phyloP scores from a whole-genome alignment of 2,888 invertebrate species.

The Congeria kusceri region DNA sequence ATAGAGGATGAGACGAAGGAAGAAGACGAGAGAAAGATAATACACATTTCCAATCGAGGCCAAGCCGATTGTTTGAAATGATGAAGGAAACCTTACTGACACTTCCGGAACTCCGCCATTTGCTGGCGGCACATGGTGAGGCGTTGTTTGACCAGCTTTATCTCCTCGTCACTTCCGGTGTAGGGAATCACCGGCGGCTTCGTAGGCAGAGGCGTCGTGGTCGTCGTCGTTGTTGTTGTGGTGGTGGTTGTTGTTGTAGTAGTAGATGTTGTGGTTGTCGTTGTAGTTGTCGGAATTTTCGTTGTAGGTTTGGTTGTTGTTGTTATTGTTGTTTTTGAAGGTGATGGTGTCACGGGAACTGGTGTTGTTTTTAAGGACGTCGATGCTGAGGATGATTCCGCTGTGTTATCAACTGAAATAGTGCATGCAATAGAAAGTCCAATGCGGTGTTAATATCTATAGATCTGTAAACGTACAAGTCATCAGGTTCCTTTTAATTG shows the following conservation, averaged over 20 bases:
- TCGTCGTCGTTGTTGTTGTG: constrained; percentile 54
- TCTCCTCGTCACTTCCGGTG: constrained; percentile 46
- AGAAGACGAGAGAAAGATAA: neutral
- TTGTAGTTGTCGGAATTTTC: neutral
- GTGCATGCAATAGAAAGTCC: no score
- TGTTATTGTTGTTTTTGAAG: constrained; percentile 15
- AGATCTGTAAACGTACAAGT: no score
- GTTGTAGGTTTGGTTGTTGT: constrained; percentile 18
- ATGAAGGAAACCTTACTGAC: constrained; percentile 1
- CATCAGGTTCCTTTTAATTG: no score
- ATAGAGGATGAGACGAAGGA: neutral
- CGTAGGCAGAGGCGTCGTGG: constrained; percentile 54
- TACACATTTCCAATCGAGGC: no score
- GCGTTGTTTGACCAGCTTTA: constrained; percentile 9
- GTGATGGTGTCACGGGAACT: constrained; percentile 2
- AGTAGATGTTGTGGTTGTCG: constrained; percentile 20
- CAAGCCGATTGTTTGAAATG: no score
- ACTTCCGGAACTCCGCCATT: neutral
- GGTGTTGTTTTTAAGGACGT: neutral
- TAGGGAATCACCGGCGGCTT: constrained; percentile 49
- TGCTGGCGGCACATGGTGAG: neutral
- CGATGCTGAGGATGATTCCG: neutral
- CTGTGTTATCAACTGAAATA: neutral
- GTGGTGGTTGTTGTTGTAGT: constrained; percentile 44
- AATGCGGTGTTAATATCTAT: no score